These are phyloP conservation scores for Athalia rosae DNA, from an alignment of 2,888 invertebrate genomes.

Conservation along the genomic window DNA sequence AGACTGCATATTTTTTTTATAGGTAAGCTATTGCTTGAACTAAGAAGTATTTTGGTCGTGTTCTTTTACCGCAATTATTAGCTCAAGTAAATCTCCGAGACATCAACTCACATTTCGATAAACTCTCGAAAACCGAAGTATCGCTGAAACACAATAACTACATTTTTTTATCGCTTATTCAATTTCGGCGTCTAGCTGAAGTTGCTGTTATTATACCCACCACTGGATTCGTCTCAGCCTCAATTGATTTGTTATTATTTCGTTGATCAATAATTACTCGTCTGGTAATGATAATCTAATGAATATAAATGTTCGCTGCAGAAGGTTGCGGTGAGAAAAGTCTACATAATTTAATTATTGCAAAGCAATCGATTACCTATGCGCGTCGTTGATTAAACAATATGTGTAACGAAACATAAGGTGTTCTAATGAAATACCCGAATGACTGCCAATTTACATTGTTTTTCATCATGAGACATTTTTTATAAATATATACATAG, in stretches of 20 bases:
- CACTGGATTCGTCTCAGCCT: background rate
- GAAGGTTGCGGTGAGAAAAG: slow-evolving; percentile 39
- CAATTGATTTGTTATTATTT: slow-evolving; percentile 30
- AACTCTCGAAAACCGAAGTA: no score
- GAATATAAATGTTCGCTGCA: slow-evolving; percentile 11
- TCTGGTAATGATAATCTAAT: slow-evolving; percentile 29
- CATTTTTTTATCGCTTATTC: slow-evolving; percentile 28
- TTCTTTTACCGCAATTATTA: slow-evolving; percentile 11
- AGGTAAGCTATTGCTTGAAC: slow-evolving; percentile 35
- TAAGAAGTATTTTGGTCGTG: background rate
- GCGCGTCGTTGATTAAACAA: slow-evolving; percentile 13
- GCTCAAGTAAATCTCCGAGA: background rate
- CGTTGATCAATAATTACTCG: slow-evolving; percentile 18
- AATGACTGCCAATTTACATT: slow-evolving; percentile 11
- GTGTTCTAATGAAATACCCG: background rate
- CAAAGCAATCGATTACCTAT: slow-evolving; percentile 5
- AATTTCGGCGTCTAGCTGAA: slow-evolving; percentile 14
- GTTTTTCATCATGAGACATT: slow-evolving; percentile 5
- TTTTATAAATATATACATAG: slow-evolving; percentile 13
- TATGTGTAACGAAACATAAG: slow-evolving; percentile 1
- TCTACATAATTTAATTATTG: background rate
- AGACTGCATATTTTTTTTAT: slow-evolving; percentile 37
- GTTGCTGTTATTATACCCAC: background rate
- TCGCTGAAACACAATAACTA: background rate
- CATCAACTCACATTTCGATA: no score